Percentiles rank a stretch among this genome's conserved stretches.
phyloP scores from a whole-genome alignment of 2,113 vertebrate genomes.

The Rhynchomys soricoides region DNA sequence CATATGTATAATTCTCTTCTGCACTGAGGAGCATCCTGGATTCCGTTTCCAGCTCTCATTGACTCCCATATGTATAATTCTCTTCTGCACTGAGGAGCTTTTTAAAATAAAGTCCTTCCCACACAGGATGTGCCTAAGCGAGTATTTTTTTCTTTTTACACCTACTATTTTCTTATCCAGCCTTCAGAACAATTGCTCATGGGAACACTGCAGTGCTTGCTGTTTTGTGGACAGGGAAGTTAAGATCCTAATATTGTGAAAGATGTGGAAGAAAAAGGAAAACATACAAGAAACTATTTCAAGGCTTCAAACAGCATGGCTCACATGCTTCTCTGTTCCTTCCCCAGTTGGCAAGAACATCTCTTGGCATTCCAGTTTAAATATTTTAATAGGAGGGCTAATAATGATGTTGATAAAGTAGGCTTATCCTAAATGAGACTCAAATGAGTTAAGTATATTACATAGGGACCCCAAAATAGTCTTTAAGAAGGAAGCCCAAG shows the following conservation, averaged over 20 bases:
- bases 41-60: neutral
- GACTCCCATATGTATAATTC: neutral
- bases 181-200: neutral
- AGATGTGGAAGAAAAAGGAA: neutral
- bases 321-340: neutral
- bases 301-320: neutral
- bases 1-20: neutral
- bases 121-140: neutral
- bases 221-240: conserved; percentile 16
- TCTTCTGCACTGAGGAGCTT: neutral
- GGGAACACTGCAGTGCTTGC: neutral
- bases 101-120: conserved; percentile 27
- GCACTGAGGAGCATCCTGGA: neutral
- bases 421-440: neutral
- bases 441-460: conserved; percentile 20
- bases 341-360: neutral
- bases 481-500: neutral
- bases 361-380: neutral
- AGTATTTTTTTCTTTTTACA: conserved; percentile 49
- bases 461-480: neutral
- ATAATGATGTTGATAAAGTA: neutral
- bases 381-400: neutral
- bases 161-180: conserved; percentile 6
- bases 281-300: neutral
- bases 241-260: neutral